These are phyloP conservation scores for Penelope pileata DNA, from an alignment of 2,113 vertebrate genomes.

Conservation along the genomic window DNA sequence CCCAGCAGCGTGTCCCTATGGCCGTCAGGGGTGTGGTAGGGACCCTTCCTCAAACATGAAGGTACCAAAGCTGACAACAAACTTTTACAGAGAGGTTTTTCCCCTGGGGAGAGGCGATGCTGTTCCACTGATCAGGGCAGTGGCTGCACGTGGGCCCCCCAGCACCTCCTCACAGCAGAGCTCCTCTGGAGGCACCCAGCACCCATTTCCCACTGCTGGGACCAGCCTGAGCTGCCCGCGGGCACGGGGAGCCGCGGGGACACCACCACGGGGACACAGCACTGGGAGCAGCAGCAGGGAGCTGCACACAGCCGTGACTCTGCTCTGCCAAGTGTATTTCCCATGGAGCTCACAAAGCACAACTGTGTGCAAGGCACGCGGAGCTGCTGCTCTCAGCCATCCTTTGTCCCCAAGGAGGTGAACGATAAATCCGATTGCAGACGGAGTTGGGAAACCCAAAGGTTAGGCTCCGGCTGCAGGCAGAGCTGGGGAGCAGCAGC, in stretches of 20 bases:
- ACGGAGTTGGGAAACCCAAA: neutral
- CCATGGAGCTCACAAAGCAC: neutral
- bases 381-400: neutral
- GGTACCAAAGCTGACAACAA: neutral
- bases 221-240: no score
- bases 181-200: no score
- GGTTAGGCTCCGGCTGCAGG: neutral
- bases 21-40: neutral
- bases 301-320: neutral
- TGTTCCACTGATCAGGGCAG: neutral
- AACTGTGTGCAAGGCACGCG: neutral
- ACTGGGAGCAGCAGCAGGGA: neutral
- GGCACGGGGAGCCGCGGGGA: neutral
- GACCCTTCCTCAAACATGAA: neutral
- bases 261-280: no score
- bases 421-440: neutral
- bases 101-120: neutral
- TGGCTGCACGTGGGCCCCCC: neutral
- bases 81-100: neutral
- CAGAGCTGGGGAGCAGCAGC: neutral
- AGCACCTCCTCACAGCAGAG: no score
- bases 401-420: slow-evolving; percentile 10
- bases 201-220: no score
- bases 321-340: slow-evolving; percentile 18
- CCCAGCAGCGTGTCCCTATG: no score